These are phyloP conservation scores for Carollia perspicillata DNA, from an alignment of 2,113 vertebrate genomes.

Conservation along the genomic window DNA sequence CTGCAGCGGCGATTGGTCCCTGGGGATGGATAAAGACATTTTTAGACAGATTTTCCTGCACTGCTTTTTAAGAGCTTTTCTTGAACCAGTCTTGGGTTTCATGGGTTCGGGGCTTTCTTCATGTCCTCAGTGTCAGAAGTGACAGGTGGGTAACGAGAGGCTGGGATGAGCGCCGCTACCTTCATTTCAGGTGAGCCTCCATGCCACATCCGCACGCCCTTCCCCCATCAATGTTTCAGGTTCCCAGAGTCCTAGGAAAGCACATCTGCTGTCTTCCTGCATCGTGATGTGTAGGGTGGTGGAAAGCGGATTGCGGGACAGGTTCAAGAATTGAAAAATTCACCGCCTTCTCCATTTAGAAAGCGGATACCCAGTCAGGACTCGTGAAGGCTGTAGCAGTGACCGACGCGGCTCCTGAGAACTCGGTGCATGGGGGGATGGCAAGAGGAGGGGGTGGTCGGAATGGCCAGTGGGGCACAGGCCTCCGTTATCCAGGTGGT, in stretches of 20 bases:
- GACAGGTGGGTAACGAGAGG: slow-evolving; percentile 28
- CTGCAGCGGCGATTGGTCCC: slow-evolving; percentile 65
- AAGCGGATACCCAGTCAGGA: slow-evolving; percentile 8
- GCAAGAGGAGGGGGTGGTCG: rapidly evolving
- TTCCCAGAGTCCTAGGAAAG: slow-evolving; percentile 55
- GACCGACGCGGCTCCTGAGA: neutral
- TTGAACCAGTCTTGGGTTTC: slow-evolving; percentile 33
- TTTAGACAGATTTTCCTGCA: slow-evolving; percentile 56
- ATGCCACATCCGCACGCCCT: neutral
- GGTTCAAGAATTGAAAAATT: slow-evolving; percentile 72
- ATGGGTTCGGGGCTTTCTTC: neutral
- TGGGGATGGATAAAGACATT: slow-evolving; percentile 67
- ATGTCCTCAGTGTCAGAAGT: neutral
- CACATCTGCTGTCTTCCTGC: slow-evolving; percentile 63
- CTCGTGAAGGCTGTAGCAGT: neutral
- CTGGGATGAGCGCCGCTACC: neutral
- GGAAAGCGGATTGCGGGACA: slow-evolving; percentile 53
- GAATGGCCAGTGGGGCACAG: neutral
- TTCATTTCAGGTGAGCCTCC: neutral
- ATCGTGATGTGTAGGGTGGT: slow-evolving; percentile 40
- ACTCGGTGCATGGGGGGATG: neutral
- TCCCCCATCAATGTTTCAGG: slow-evolving; percentile 64
- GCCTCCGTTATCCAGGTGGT: neutral
- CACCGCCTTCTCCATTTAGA: slow-evolving; percentile 62
- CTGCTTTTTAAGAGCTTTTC: slow-evolving; percentile 40